Evolutionary conservation across 2,797 vertebrate species (phyloP), one percentile per base, ranked within the genome.

Genomic region (Arnoldichthys spilopterus): DNA sequence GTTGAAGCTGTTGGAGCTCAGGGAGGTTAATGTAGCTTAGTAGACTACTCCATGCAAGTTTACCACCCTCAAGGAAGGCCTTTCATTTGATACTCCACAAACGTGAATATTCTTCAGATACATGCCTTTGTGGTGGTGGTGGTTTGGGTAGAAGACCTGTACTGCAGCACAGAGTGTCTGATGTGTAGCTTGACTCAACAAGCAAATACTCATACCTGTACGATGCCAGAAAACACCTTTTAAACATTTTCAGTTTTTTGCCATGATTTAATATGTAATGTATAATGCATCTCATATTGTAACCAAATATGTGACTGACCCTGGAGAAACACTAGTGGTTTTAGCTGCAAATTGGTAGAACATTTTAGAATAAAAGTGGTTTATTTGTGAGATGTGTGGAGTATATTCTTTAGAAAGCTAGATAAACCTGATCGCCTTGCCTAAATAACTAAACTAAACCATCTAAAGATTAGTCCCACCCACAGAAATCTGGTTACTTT

Each of bases 21-120:
- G 47, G 68, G 26, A 71, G 68, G 49, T 71, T 71, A 54, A 71
- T 70, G 67, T 70, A 28, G 67, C 68, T 58, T 15, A 67, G 53
- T 16, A 58, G 53, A 68, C 58, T 54, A 53, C 49, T 15, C 11
- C 20, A 51, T 30, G 15, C 16, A 45, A 18, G 13, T 49, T 45
- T 49, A 28, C 66, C 43, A 49, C 37, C 13, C 15, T 6, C 28
- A 26, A 68, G 1, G 16, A 22, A 24, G 34, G 62, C 30, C 61
- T 22, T 37, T 45, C 63, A 24, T 49, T 45, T 45, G 43, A 37
- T 37, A 37, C 11, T 67, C 28, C 28, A 34, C 0, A 62, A 68
- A 26, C 7, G 43, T 11, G 13, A 45, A 40, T 11, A 13, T 20
- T 64, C 34, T 66, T 28, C 8, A 30, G 66, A 7, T 30, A 18